Percentiles rank a stretch among this genome's conserved stretches.
phyloP scores from a whole-genome alignment of 2,113 vertebrate genomes.

The Sula dactylatra region DNA sequence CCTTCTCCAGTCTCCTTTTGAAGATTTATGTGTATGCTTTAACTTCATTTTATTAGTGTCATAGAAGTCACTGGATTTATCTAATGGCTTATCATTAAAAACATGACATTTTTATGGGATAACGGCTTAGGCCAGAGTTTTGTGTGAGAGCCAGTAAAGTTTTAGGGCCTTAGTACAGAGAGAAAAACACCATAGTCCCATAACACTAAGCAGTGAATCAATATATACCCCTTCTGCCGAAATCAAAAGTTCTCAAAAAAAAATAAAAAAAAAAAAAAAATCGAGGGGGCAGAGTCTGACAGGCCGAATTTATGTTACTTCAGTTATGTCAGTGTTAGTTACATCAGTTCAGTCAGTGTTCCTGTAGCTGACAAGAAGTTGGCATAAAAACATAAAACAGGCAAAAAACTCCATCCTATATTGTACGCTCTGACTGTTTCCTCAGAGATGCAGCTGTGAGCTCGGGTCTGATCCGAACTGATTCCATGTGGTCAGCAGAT shows the following conservation, averaged over 20 bases:
- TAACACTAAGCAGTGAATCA: background rate
- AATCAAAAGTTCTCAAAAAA: background rate
- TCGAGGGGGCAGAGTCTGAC: background rate
- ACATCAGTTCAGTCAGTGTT: background rate
- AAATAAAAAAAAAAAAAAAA: background rate
- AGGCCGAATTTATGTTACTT: constrained; percentile 6
- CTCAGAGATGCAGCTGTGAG: background rate
- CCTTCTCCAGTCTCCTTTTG: background rate
- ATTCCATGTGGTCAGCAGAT: background rate
- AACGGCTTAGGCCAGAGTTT: background rate
- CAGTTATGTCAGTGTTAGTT: constrained; percentile 15
- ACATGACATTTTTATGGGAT: background rate
- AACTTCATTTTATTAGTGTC: background rate
- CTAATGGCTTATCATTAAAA: background rate
- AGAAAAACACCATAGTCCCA: background rate
- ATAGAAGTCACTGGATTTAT: background rate
- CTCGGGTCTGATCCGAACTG: background rate
- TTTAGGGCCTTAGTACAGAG: background rate
- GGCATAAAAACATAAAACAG: background rate
- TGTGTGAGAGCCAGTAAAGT: background rate
- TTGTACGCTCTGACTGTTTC: background rate
- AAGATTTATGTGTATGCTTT: background rate
- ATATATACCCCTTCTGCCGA: background rate
- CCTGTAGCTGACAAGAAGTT: background rate
- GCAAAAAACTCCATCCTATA: background rate